Evolutionary conservation across 2,888 invertebrate genomes (phyloP), one percentile per base, ranked within the genome.

Genomic region (Helicoverpa assulta): DNA sequence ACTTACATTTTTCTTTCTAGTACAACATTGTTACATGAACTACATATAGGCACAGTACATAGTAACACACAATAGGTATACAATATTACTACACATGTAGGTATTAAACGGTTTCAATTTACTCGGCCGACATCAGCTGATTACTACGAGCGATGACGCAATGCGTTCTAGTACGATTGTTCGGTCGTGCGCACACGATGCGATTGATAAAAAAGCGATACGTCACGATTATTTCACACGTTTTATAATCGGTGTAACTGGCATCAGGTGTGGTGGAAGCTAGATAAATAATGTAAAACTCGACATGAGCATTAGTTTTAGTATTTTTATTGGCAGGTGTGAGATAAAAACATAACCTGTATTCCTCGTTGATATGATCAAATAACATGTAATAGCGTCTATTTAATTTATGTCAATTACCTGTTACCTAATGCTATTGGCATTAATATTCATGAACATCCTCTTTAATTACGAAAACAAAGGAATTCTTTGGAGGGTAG

Each of bases 91-190:
- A 80, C 70, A 73, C 53, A 69, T 76, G 79, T 83, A 78, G 73
- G 77, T 81, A 77, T 76, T 70, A 82, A 79, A 84, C 78, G 67
- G 79, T 82, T 80, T 83, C 83, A 82, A 83, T 83, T 83, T 80
- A 83, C 83, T 82, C 83, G 72, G 62, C 73, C 76, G 76, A 75
- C 79, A 83, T 79, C 83, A 83, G 83, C 83, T 83, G 83, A 83
- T 83, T 83, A 82, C 83, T 83, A 83, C 83, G 76, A 73, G 80
- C 80, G 81, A 60, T 84, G 84, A 84, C 81, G 84, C 75, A 84
- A 84, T 73, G 73, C 77, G 77, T 67, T 58, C 76, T 80, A 80
- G 82, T 83, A 80, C 82, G 81, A 81, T 80, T 81, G 84, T 83
- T 74, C 61, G 12, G 64, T 76, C 71, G 70, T 62, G 71, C 62